Evolutionary conservation across 2,113 vertebrate genomes (phyloP), one percentile per base, ranked within the genome.

Genomic region (Brachionichthys hirsutus): DNA sequence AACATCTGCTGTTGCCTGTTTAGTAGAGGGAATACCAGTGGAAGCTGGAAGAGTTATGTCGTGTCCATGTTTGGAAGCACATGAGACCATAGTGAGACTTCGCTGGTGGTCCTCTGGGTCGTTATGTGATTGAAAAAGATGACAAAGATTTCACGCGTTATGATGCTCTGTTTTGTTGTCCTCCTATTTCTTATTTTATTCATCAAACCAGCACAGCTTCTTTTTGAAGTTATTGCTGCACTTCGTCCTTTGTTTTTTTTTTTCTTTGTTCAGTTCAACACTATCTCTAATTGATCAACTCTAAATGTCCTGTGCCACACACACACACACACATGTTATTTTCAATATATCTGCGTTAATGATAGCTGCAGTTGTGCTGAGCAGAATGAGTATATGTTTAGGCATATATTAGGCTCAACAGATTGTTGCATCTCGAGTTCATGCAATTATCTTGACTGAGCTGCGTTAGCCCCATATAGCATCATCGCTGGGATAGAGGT

Each of bases 151-250:
- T 75, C 70, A 57, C 78, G 62, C 62, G 54, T 70, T 62, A 73
- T 60, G 45, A 35, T 22, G 14, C 58, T 42, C 55, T 77, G 48
- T 24, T 69, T 69, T 9, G 62, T 67, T 58, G 16, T 61, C 77
- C 42, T 83, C 69, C 4, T 83, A 67, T 35, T 70, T 58, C n/a
- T 71, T 20, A 15, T 71, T 56, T 0, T 86, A 88, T 84, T 96
- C 92, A 72, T 98, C 94, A 66, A 93, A 90, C 96, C 95, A 97
- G 17, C 91, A 90, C 34, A 97, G 62, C 64, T 92, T 97, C 84
- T 93, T 95, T 42, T 81, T 85, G 11, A 67, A 43, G 0, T 35
- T 53, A 64, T 75, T 91, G 62, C 79, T 88, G n/a, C n/a, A n/a
- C n/a, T 60, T 67, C 82, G 72, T 90, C 91, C 60, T 44, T 2